A percentile compares a stretch with the other conserved stretches of the same genome.
These are phyloP conservation scores for Dromococcyx pavoninus DNA, from an alignment of 2,797 vertebrate genomes.

Conservation along the genomic window DNA sequence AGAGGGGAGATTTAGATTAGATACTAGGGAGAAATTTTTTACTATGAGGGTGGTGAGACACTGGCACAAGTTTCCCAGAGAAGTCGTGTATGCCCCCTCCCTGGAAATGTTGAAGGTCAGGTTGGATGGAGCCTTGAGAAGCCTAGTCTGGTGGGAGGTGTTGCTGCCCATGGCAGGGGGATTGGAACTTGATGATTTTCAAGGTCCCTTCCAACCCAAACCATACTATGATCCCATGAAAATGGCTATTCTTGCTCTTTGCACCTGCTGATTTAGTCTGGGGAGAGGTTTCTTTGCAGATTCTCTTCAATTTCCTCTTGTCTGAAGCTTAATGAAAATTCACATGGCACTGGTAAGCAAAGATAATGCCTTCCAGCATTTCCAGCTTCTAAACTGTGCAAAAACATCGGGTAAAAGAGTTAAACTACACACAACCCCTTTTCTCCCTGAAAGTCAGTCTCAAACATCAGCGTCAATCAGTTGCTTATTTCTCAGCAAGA, in stretches of 20 bases:
- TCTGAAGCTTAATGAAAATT: constrained; percentile 14
- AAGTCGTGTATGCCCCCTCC: too few species aligned
- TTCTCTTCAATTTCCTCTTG: neutral
- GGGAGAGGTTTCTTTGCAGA: neutral
- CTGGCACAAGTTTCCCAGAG: too few species aligned
- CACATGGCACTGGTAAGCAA: neutral
- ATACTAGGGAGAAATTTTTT: too few species aligned
- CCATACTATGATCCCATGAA: neutral
- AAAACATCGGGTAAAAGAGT: neutral
- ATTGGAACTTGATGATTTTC: too few species aligned
- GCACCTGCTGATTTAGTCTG: neutral
- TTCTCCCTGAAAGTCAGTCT: neutral
- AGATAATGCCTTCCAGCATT: neutral
- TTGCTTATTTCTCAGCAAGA: neutral
- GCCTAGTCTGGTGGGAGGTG: too few species aligned
- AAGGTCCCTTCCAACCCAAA: too few species aligned
- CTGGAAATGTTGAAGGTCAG: too few species aligned
- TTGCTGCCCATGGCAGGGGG: too few species aligned
- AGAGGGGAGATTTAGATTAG: too few species aligned
- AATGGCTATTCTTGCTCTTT: constrained; percentile 1
- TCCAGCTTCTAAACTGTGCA: neutral
- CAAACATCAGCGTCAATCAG: neutral
- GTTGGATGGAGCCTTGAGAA: too few species aligned
- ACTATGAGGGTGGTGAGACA: too few species aligned
- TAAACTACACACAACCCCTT: neutral